Conservation (phyloP, 2,888 invertebrate genomes). For the Epirrita christyi region DNA sequence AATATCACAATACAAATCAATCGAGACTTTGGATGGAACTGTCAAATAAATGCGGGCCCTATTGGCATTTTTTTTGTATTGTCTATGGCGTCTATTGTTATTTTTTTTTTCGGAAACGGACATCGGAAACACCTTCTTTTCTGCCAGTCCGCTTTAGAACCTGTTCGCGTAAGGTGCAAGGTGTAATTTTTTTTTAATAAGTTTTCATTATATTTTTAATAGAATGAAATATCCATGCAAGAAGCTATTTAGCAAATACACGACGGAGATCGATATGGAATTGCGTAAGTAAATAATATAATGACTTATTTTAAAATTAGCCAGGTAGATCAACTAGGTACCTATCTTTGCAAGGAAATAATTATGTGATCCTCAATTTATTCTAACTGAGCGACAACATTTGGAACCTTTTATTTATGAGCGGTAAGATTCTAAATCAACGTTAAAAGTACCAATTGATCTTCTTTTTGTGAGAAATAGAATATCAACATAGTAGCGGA, state of each 20-base stretch:
- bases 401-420: too few relatives aligned
- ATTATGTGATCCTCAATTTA: too few relatives aligned
- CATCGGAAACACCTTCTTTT: slow-evolving; percentile 57
- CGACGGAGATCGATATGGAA: slow-evolving; percentile 57
- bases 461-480: too few relatives aligned
- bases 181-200: slow-evolving; percentile 25
- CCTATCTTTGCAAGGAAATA: background rate
- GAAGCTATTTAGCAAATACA: slow-evolving; percentile 57
- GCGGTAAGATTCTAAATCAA: too few relatives aligned
- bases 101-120: slow-evolving; percentile 78
- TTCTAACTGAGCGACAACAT: too few relatives aligned
- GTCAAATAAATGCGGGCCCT: slow-evolving; percentile 48
- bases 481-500: too few relatives aligned
- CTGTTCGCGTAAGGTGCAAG: slow-evolving; percentile 76
- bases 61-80: slow-evolving; percentile 34
- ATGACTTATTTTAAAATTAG: background rate
- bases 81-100: slow-evolving; percentile 50
- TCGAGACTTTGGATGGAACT: slow-evolving; percentile 41
- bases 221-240: slow-evolving; percentile 76
- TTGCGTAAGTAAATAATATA: slow-evolving; percentile 58
- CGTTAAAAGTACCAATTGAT: too few relatives aligned
- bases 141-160: slow-evolving; percentile 73
- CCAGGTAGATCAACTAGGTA: too few relatives aligned
- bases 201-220: slow-evolving; percentile 24
- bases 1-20: slow-evolving; percentile 44